Percentiles rank a stretch among this genome's conserved stretches.
phyloP scores from a whole-genome alignment of 2,888 invertebrate genomes.

The Lottia gigantea region DNA sequence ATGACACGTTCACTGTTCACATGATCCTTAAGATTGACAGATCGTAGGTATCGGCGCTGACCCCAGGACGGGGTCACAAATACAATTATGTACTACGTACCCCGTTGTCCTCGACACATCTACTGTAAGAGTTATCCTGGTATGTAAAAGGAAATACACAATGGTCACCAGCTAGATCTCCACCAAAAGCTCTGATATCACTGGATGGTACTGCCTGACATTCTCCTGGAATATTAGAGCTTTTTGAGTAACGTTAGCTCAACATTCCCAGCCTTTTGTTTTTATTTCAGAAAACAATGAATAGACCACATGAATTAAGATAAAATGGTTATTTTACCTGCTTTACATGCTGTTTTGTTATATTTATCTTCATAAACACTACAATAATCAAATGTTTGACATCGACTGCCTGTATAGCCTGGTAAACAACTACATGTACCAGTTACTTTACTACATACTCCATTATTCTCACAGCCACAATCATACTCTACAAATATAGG shows the following conservation, averaged over 20 bases:
- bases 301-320: too few species aligned
- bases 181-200: constrained; percentile 38
- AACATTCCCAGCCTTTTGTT: too few species aligned
- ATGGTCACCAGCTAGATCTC: constrained; percentile 40
- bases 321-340: constrained; percentile 17
- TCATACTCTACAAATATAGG: constrained; percentile 33
- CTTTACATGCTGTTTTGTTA: constrained; percentile 33
- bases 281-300: too few species aligned
- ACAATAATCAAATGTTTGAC: constrained; percentile 53
- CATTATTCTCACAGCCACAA: constrained; percentile 48
- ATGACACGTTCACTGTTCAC: too few species aligned
- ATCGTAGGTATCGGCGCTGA: too few species aligned
- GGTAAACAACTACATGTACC: constrained; percentile 42
- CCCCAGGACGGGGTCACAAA: too few species aligned
- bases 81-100: constrained; percentile 24
- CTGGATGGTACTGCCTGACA: constrained; percentile 41
- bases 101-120: constrained; percentile 46
- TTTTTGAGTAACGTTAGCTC: too few species aligned
- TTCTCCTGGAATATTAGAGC: constrained; percentile 33
- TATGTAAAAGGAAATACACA: constrained; percentile 47
- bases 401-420: constrained; percentile 46
- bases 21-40: too few species aligned
- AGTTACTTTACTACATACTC: constrained; percentile 43
- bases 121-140: constrained; percentile 33
- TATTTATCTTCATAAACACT: constrained; percentile 40